Conservation (phyloP, 1,140 invertebrate genomes). For the Vanessa tameamea region DNA sequence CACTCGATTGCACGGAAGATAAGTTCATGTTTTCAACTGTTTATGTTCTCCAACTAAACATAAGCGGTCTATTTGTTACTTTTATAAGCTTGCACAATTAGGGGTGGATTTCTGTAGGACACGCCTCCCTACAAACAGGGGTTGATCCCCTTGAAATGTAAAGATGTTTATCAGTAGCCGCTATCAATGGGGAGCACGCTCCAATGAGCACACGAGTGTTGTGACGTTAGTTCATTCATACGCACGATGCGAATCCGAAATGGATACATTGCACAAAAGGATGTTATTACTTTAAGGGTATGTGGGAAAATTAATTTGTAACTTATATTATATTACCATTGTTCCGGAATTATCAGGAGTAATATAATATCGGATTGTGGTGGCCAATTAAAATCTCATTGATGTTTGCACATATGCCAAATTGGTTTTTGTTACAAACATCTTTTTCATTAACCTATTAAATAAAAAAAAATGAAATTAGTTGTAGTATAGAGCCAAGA, state of each 20-base stretch:
- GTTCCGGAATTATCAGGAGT: slow-evolving; percentile 30
- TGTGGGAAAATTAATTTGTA: slow-evolving; percentile 79
- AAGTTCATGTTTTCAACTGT: slow-evolving; percentile 54
- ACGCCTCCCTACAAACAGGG: slow-evolving; percentile 46
- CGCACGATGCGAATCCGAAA: slow-evolving; percentile 56
- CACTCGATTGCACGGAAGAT: slow-evolving; percentile 53
- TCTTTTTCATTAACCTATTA: not conserved
- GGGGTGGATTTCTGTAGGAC: slow-evolving; percentile 42
- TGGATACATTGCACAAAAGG: slow-evolving; percentile 73
- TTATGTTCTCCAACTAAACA: slow-evolving; percentile 31
- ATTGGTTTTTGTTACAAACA: not conserved
- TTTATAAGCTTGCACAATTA: slow-evolving; percentile 46
- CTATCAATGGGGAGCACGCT: slow-evolving; percentile 60
- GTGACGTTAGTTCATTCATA: slow-evolving; percentile 74
- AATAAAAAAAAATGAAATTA: not conserved
- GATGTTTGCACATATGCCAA: slow-evolving; percentile 2
- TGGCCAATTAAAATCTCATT: slow-evolving; percentile 28
- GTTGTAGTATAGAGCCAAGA: too few relatives aligned
- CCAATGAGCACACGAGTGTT: slow-evolving; percentile 64
- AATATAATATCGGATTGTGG: slow-evolving; percentile 47
- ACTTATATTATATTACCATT: slow-evolving; percentile 56
- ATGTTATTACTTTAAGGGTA: slow-evolving; percentile 77
- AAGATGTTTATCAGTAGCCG: slow-evolving; percentile 61
- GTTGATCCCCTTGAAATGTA: slow-evolving; percentile 36
- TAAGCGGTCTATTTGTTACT: slow-evolving; percentile 31